A percentile compares a stretch with the other conserved stretches of the same genome.
Conservation (phyloP, 2,888 invertebrate genomes). For the Drosophila borborema region DNA sequence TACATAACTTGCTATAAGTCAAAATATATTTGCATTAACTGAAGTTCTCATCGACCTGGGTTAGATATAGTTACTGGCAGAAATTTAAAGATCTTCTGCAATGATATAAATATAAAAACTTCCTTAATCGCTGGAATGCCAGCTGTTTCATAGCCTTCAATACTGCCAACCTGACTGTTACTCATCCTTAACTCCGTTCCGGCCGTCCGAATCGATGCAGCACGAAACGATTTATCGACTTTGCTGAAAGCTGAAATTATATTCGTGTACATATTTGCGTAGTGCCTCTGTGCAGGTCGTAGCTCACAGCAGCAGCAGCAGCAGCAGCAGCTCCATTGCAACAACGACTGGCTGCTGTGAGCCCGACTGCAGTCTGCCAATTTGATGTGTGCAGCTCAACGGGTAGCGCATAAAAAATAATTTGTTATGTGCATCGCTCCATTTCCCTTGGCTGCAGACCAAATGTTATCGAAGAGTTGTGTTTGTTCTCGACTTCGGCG, state of each 20-base stretch:
- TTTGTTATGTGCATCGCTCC: conserved; percentile 62
- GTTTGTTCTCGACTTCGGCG: conserved; percentile 28
- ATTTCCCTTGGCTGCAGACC: conserved; percentile 36
- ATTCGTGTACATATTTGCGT: conserved; percentile 42
- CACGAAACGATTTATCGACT: conserved; percentile 57
- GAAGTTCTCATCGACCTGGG: neutral
- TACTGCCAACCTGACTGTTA: neutral
- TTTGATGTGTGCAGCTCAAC: conserved; percentile 43
- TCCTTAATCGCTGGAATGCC: conserved; percentile 25
- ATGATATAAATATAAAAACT: conserved; percentile 17
- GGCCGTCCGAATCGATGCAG: conserved; percentile 21
- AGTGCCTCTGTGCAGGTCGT: conserved; percentile 19
- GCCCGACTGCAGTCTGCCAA: conserved; percentile 59
- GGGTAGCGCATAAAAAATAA: conserved; percentile 62
- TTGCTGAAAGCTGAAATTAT: conserved; percentile 55
- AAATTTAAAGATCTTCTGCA: neutral
- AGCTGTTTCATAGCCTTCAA: conserved; percentile 29
- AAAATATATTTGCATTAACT: neutral
- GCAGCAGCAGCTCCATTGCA: neutral
- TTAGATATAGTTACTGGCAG: neutral
- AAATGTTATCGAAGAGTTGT: conserved; percentile 17
- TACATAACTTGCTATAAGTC: neutral
- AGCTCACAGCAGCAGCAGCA: neutral
- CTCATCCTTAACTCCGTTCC: neutral
- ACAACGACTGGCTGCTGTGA: conserved; percentile 21